Evolutionary conservation across 1,140 invertebrate genomes (phyloP).

Genomic region (Helicoverpa armigera): DNA sequence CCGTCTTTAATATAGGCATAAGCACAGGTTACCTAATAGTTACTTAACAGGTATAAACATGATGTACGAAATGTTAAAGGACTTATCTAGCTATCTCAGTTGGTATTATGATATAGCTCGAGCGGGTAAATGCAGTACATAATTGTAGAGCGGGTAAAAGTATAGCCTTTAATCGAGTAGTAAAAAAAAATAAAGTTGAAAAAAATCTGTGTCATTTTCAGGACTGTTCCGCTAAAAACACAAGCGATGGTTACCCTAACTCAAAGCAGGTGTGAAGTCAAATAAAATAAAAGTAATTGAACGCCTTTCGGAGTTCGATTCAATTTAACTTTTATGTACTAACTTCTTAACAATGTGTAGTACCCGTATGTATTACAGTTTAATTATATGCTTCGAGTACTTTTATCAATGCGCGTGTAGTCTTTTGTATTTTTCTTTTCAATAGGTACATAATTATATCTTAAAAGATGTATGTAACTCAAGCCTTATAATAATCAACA

Average conservation of each 20-base stretch:
- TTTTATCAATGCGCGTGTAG: constrained; percentile 8
- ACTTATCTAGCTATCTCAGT: too few species aligned
- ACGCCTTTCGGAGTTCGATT: not conserved
- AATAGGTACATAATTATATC: not conserved
- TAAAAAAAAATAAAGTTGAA: not conserved
- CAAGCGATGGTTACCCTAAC: not conserved
- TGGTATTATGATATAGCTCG: too few species aligned
- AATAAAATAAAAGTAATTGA: constrained; percentile 1
- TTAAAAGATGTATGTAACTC: too few species aligned
- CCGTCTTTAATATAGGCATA: too few species aligned
- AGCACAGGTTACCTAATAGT: too few species aligned
- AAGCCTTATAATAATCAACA: too few species aligned
- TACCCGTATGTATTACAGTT: constrained; percentile 3
- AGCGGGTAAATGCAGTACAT: too few species aligned
- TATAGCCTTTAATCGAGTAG: too few species aligned
- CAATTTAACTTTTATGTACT: not conserved
- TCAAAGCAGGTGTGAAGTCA: constrained; percentile 5
- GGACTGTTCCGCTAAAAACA: not conserved
- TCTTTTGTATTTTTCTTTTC: not conserved
- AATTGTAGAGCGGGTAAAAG: too few species aligned
- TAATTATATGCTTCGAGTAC: not conserved
- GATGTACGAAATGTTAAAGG: too few species aligned
- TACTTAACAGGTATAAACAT: too few species aligned
- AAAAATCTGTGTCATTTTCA: not conserved
- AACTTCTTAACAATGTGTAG: not conserved